Percentiles rank a stretch among this genome's conserved stretches.
Conservation (phyloP, 2,888 invertebrate genomes). For the Xylocampa areola region DNA sequence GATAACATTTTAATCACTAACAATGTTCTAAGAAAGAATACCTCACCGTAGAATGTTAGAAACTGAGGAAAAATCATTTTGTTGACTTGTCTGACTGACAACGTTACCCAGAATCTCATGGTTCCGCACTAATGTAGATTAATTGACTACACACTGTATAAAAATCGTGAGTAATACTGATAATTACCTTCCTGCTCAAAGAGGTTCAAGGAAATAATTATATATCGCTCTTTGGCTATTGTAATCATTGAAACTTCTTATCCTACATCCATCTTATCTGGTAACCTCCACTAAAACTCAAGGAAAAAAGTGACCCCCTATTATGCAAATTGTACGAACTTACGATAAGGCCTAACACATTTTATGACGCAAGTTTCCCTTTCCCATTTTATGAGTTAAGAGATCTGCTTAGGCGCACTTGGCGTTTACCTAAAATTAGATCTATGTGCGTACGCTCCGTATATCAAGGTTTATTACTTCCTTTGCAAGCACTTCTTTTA, state of each 20-base stretch:
- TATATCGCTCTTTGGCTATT: background rate
- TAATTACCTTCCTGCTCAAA: too few species aligned
- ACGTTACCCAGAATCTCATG: too few species aligned
- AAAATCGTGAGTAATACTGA: too few species aligned
- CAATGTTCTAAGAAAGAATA: too few species aligned
- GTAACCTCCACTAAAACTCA: slow-evolving; percentile 30
- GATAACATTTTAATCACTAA: slow-evolving; percentile 25
- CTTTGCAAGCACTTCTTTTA: slow-evolving; percentile 59
- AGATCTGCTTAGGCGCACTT: slow-evolving; percentile 45
- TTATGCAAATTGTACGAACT: slow-evolving; percentile 54
- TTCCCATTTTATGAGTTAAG: slow-evolving; percentile 52
- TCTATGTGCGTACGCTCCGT: slow-evolving; percentile 56
- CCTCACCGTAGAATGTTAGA: too few species aligned
- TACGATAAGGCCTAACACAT: slow-evolving; percentile 41
- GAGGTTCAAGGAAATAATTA: background rate
- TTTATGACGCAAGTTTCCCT: slow-evolving; percentile 51
- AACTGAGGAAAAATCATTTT: slow-evolving; percentile 1
- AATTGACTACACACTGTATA: too few species aligned
- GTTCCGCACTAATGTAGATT: too few species aligned
- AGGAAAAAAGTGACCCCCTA: slow-evolving; percentile 40
- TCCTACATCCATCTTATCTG: slow-evolving; percentile 27
- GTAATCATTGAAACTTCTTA: slow-evolving; percentile 18
- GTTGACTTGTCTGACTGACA: too few species aligned
- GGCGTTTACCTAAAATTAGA: slow-evolving; percentile 67
- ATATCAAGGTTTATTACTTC: slow-evolving; percentile 67